These are phyloP conservation scores for Entomyzon cyanotis DNA, from an alignment of 2,113 vertebrate genomes.

Conservation along the genomic window DNA sequence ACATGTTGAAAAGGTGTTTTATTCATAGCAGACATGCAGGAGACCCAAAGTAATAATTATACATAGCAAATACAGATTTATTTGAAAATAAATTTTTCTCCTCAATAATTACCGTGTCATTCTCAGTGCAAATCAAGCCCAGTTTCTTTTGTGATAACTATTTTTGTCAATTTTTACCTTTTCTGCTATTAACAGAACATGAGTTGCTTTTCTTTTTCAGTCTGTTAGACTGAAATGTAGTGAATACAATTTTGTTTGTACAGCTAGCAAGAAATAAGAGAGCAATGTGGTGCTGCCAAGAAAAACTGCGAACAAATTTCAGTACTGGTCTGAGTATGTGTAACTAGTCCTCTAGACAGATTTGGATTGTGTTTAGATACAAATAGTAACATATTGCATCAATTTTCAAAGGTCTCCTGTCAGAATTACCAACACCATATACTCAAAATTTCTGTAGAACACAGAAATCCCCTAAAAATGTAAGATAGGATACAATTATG, in stretches of 20 bases:
- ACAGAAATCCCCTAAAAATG: background rate
- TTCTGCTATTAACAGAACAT: background rate
- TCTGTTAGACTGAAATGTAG: background rate
- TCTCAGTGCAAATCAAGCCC: background rate
- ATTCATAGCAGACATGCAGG: background rate
- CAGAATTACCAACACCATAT: background rate
- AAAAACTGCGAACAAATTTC: background rate
- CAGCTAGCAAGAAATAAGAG: background rate
- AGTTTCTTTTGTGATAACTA: background rate
- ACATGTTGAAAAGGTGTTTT: fast-evolving
- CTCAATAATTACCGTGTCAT: background rate
- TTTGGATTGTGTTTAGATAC: background rate
- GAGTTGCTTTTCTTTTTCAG: background rate
- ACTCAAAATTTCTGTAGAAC: background rate
- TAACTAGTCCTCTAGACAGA: background rate
- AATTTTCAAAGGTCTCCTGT: background rate
- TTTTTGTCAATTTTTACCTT: background rate
- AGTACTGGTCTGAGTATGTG: background rate
- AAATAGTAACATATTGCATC: background rate
- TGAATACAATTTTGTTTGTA: background rate
- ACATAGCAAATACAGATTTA: background rate
- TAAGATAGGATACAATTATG: background rate
- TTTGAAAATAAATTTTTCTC: background rate
- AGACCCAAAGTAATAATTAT: background rate
- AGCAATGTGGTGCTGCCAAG: background rate